Base-by-base conservation (phyloP, 2,113 vertebrate species). In the Procavia capensis region DNA sequence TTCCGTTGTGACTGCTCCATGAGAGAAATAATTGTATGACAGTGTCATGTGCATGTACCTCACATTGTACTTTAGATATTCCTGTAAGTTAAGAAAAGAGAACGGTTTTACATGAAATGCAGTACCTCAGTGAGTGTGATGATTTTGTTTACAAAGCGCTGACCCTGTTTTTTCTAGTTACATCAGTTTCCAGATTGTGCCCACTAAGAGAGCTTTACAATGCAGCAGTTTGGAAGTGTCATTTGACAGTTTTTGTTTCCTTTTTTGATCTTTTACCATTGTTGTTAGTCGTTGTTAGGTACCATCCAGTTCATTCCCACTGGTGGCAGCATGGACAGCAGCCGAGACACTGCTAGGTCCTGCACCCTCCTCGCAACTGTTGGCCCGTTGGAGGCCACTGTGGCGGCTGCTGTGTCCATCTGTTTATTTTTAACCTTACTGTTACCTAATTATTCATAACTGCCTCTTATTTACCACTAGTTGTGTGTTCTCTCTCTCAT, bases 101-200 rank as follows among this genome's bases (percentile, higher is more conserved):
- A 86, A 29, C 34, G 3, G 6, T 66, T 85, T 78, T n/a, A 68
- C 43, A 79, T 85, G 63, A 82, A 95, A 88, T 84, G 87, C 39
- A 79, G 5, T 89, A 74, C 34, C 84, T 85, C 87, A 31, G 50
- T 96, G 22, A 59, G 19, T 92, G 41, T 78, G 27, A 84, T 91
- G 59, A 36, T 54, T 85, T 88, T 10, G 85, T 84, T 94, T 41
- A 64, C 59, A 92, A 88, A 94, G 63, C 14, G 72, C 6, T 88
- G 83, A 41, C 14, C 47, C 31, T 45, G 11, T 64, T 88, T 88
- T 70, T 80, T 70, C 78, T 91, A 59, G 25, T 72, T 74, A 54
- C 43, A 25, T 66, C 5, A 9, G 1, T 64, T 91, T 91, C 39
- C 6, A 43, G 7, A 9, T 84, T 43, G 14, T 61, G 34, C 2